Percentiles rank a stretch among this genome's conserved stretches.
Conservation (phyloP, 2,888 invertebrate species). For the Acanthacorydalis orientalis region DNA sequence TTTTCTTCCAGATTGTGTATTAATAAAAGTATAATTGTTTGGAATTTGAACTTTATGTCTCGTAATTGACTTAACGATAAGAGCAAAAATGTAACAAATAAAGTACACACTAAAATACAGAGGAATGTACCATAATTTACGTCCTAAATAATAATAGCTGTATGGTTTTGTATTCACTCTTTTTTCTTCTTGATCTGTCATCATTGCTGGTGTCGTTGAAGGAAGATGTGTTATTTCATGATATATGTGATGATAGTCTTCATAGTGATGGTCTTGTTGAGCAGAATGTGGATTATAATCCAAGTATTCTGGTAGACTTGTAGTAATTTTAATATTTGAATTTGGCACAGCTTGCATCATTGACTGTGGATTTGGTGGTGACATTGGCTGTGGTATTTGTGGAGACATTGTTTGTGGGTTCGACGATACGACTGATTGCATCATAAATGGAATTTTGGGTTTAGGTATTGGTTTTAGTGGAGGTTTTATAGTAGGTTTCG, state of each 20-base stretch:
- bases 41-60: conserved; percentile 53
- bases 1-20: background rate
- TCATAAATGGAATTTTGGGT: background rate
- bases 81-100: conserved; percentile 49
- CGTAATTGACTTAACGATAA: conserved; percentile 53
- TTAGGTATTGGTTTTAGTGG: background rate
- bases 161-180: conserved; percentile 40
- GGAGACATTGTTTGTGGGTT: background rate
- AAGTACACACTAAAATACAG: conserved; percentile 59
- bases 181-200: conserved; percentile 29
- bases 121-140: conserved; percentile 59
- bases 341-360: conserved; percentile 6
- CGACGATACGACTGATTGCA: background rate
- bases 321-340: conserved; percentile 10
- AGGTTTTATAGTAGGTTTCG: background rate
- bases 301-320: conserved; percentile 22
- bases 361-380: background rate
- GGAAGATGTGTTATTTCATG: conserved; percentile 22
- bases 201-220: conserved; percentile 27
- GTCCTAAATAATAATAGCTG: conserved; percentile 59
- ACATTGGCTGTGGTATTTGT: background rate
- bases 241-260: conserved; percentile 17
- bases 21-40: conserved; percentile 25
- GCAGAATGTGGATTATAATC: conserved; percentile 17
- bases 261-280: conserved; percentile 15